A percentile compares a stretch with the other conserved stretches of the same genome.
phyloP scores from a whole-genome alignment of 2,113 vertebrate species.

The Hydrolagus affinis region DNA sequence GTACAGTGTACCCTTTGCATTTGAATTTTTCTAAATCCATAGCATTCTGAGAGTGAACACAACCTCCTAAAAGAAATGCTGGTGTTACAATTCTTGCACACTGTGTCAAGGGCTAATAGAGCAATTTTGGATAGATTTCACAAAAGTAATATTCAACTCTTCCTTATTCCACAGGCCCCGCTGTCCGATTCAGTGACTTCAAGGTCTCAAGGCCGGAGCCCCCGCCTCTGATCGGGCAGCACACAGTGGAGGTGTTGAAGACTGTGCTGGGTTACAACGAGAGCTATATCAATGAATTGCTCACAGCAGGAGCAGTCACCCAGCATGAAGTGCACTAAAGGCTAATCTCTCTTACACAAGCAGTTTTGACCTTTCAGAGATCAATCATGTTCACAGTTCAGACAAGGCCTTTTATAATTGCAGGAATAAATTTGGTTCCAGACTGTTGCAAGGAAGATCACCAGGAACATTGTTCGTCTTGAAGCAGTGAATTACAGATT shows the following conservation, averaged over 20 bases:
- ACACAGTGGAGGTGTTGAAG: constrained; percentile 73
- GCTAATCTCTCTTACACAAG: background rate
- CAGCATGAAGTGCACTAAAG: constrained; percentile 64
- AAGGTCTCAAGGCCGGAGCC: constrained; percentile 52
- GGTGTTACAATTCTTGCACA: background rate
- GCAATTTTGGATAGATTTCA: background rate
- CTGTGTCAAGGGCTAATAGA: background rate
- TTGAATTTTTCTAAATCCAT: background rate
- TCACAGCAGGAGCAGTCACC: constrained; percentile 54
- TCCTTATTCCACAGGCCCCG: constrained; percentile 63
- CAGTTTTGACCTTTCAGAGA: constrained; percentile 20
- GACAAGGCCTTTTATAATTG: constrained; percentile 7
- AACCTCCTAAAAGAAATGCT: background rate
- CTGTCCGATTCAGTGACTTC: constrained; percentile 79
- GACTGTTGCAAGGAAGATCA: background rate
- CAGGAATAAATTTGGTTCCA: background rate
- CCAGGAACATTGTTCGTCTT: background rate
- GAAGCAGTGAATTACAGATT: background rate
- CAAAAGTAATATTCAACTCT: background rate
- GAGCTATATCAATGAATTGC: constrained; percentile 57
- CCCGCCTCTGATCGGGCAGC: constrained; percentile 79
- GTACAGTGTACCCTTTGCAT: background rate
- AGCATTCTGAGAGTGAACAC: background rate
- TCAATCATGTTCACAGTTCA: background rate
- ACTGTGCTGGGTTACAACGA: constrained; percentile 63